Conservation (phyloP, 2,113 vertebrate species). For the Recurvirostra avosetta region DNA sequence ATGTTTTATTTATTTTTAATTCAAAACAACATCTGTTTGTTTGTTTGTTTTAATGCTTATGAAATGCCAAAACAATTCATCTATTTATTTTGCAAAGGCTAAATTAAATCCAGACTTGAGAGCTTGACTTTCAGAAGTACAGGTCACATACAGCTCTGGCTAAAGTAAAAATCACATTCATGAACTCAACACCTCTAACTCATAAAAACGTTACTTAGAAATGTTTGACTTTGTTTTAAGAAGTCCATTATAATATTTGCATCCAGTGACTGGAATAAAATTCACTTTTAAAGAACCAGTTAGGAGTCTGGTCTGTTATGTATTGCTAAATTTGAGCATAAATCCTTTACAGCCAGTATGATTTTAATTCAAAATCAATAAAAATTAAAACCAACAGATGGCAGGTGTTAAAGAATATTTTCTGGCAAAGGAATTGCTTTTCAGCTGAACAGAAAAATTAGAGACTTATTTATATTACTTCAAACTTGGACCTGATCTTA, state of each 20-base stretch:
- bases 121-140: background rate
- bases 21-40: constrained; percentile 52
- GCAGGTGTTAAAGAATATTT: constrained; percentile 11
- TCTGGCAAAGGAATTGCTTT: background rate
- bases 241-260: background rate
- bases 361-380: constrained; percentile 19
- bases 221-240: background rate
- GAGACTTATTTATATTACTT: background rate
- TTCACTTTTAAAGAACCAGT: background rate
- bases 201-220: background rate
- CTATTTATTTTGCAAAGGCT: background rate
- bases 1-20: constrained; percentile 38
- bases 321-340: background rate
- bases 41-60: constrained; percentile 21
- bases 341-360: background rate
- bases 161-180: constrained; percentile 9
- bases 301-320: background rate
- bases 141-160: background rate
- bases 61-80: constrained; percentile 30
- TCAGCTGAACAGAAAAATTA: background rate
- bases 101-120: background rate
- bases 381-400: constrained; percentile 27
- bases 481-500: background rate
- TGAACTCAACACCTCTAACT: constrained; percentile 6
- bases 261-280: background rate